Base-by-base conservation (phyloP, 92 coral and sea anemone species). In the Porites divaricata region DNA sequence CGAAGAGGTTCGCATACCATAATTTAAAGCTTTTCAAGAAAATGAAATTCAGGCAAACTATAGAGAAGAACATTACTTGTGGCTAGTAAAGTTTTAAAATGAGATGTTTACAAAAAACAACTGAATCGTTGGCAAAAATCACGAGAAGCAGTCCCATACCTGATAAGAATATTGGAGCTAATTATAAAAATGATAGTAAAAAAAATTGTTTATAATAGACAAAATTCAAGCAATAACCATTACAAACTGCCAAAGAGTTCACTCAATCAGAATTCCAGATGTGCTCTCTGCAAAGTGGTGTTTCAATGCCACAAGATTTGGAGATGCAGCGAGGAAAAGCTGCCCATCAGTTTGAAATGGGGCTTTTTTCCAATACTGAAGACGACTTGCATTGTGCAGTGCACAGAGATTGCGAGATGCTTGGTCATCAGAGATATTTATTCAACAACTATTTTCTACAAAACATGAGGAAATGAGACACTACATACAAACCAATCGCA, bases 1-100 rank as follows among this genome's bases (percentile, higher is more conserved):
- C 78, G 90, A 1, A 89, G 89, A 8, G 89, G 95, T 22, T 89
- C 94, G 0, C 98, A 89, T 63, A 91, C 91, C 14, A 88, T 90
- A 9, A 91, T 91, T 80, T 91, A 84, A 91, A 72, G 51, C 49
- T 16, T 16, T 20, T 70, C 78, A 59, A 54, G 68, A 9, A 9
- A 52, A 66, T 67, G 65, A 66, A 79, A 79, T 79, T 79, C 63
- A 16, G n/a, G 14, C 53, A 53, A 53, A 16, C 4, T 35, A 35
- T 8, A 16, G 52, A 45, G 21, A 19, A 49, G 21, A 19, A 49
- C 48, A n/a, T 73, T 20, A 20, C 16, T 12, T 1, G 23, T 20
- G 16, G 53, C 12, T 54, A n/a, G 16, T 35, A 48, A 28, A 79
- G 26, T 11, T 20, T 68, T 13, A 54, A 16, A 58, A n/a, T 15